Conservation (phyloP, 1,140 invertebrate species). For the Fopius arisanus region DNA sequence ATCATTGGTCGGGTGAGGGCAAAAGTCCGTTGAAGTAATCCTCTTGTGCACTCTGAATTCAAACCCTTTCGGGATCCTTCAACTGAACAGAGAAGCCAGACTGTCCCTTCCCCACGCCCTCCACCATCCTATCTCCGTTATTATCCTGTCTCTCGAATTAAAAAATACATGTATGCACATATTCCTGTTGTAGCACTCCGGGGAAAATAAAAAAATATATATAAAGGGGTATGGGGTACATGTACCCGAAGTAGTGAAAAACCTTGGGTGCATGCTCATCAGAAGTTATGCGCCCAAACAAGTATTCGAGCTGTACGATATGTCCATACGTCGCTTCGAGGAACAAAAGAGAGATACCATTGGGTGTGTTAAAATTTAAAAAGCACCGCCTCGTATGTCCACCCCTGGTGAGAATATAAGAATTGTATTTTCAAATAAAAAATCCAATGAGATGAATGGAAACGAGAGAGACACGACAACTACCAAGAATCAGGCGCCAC, state of each 20-base stretch:
- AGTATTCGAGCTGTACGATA: slow-evolving; percentile 10
- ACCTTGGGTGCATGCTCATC: slow-evolving; percentile 18
- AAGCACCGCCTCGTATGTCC: neutral
- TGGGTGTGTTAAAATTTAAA: slow-evolving; percentile 5
- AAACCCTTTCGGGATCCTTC: neutral
- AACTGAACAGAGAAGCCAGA: neutral
- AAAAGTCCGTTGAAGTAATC: neutral
- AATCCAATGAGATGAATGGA: neutral
- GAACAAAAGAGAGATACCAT: slow-evolving; percentile 18
- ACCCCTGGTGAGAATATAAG: slow-evolving; percentile 7
- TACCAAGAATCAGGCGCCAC: slow-evolving; percentile 13
- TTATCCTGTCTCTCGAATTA: slow-evolving; percentile 29
- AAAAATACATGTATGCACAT: slow-evolving; percentile 13
- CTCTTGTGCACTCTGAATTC: slow-evolving; percentile 22
- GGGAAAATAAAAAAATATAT: neutral
- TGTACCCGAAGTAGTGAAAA: neutral
- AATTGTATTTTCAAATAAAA: neutral
- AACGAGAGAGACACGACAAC: neutral
- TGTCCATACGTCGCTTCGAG: slow-evolving; percentile 23
- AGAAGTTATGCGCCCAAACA: slow-evolving; percentile 17
- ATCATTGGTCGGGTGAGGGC: slow-evolving; percentile 36
- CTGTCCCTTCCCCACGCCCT: slow-evolving; percentile 27
- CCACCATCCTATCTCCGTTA: slow-evolving; percentile 29
- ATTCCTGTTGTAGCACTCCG: neutral
- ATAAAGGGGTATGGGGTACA: neutral